These are phyloP conservation scores for Yasuhikotakia modesta DNA, from an alignment of 2,797 vertebrate species.

Conservation along the genomic window DNA sequence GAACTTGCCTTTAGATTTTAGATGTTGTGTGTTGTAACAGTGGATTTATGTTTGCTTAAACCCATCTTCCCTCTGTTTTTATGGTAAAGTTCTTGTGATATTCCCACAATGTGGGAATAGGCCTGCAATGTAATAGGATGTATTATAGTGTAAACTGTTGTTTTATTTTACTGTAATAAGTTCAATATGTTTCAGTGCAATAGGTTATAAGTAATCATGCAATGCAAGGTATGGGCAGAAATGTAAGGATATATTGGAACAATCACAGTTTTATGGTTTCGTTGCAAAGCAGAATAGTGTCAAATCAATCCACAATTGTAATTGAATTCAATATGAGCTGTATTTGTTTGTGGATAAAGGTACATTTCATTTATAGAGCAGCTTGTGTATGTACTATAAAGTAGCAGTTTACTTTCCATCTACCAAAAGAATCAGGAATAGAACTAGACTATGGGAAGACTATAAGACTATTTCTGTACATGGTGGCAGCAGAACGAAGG, in stretches of 20 bases:
- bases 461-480: background rate
- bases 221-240: background rate
- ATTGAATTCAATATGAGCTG: background rate
- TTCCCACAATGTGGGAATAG: slow-evolving; percentile 21
- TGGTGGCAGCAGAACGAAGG: no score
- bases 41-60: slow-evolving; percentile 38
- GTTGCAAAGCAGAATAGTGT: background rate
- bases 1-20: slow-evolving; percentile 38
- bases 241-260: background rate
- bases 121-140: background rate
- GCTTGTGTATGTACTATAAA: background rate
- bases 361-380: background rate
- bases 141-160: background rate
- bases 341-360: background rate
- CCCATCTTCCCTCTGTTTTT: background rate
- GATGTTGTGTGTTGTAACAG: slow-evolving; percentile 36
- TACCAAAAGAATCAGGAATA: background rate
- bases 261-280: background rate
- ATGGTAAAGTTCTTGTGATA: slow-evolving; percentile 21
- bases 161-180: background rate
- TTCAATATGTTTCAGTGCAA: background rate
- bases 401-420: background rate
- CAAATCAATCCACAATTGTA: background rate
- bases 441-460: background rate
- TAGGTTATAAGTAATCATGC: background rate